Conservation (phyloP, 2,113 vertebrate species). For the Pelodiscus sinensis region DNA sequence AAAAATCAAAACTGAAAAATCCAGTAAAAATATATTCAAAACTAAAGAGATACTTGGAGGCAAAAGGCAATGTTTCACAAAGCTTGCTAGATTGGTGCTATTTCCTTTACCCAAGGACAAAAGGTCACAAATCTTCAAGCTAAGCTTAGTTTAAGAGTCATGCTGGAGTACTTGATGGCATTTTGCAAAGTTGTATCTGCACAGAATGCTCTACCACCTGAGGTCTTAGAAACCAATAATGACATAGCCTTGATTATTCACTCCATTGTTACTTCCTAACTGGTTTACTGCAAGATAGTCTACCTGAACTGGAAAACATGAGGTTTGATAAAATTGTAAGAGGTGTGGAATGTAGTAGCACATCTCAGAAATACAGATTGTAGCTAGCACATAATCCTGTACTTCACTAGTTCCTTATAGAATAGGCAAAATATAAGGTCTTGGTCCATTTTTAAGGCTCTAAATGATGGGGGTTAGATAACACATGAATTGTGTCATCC, state of each 20-base stretch:
- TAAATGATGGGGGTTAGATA: not conserved
- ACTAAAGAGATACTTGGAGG: not conserved
- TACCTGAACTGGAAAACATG: not conserved
- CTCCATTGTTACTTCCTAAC: not conserved
- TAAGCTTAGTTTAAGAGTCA: not conserved
- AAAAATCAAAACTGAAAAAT: not conserved
- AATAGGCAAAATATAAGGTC: not conserved
- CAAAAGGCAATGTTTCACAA: not conserved
- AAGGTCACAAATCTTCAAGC: not conserved
- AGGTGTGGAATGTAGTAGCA: not conserved
- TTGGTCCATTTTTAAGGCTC: not conserved
- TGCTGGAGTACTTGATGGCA: not conserved
- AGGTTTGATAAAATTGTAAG: not conserved
- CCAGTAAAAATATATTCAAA: no score
- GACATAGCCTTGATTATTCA: not conserved
- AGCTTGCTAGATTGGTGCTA: not conserved
- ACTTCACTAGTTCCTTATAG: not conserved
- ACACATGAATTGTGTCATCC: not conserved
- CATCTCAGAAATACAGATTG: not conserved
- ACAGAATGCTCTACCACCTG: not conserved
- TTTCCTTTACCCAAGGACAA: not conserved
- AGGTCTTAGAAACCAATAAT: not conserved
- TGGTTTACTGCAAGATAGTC: not conserved
- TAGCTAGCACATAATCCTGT: not conserved
- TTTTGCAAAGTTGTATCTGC: not conserved